These are phyloP conservation scores for Rhea americana DNA, from an alignment of 2,113 vertebrate genomes.

Conservation along the genomic window DNA sequence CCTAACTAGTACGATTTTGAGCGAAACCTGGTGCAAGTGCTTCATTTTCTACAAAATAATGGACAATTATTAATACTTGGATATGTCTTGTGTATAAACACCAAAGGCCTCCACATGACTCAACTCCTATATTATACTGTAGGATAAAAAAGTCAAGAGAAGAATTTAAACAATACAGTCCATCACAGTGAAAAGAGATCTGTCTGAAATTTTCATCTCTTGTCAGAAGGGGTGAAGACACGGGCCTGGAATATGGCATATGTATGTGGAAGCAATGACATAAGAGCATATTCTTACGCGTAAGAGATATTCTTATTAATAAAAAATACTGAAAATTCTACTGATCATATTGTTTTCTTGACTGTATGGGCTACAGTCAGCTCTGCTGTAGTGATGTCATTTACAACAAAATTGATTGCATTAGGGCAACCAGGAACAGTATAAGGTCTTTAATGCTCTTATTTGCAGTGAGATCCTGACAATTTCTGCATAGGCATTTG, in stretches of 20 bases:
- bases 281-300: neutral
- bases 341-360: neutral
- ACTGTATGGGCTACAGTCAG: neutral
- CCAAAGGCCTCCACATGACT: neutral
- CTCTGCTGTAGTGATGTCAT: neutral
- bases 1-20: neutral
- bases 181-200: neutral
- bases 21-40: neutral
- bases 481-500: conserved; percentile 45
- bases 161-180: neutral
- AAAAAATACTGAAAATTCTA: neutral
- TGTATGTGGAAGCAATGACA: neutral
- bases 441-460: conserved; percentile 5
- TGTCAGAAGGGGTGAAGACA: neutral
- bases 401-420: conserved; percentile 22
- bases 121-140: neutral
- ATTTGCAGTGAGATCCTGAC: conserved; percentile 15
- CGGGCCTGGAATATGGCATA: neutral
- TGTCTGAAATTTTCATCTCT: neutral
- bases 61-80: neutral
- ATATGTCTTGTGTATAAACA: neutral
- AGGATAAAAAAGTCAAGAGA: neutral
- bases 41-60: neutral
- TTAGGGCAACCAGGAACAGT: neutral
- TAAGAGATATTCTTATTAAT: neutral